Base-by-base conservation (phyloP, 2,888 invertebrate genomes). In the Torymus aiolomorphi region DNA sequence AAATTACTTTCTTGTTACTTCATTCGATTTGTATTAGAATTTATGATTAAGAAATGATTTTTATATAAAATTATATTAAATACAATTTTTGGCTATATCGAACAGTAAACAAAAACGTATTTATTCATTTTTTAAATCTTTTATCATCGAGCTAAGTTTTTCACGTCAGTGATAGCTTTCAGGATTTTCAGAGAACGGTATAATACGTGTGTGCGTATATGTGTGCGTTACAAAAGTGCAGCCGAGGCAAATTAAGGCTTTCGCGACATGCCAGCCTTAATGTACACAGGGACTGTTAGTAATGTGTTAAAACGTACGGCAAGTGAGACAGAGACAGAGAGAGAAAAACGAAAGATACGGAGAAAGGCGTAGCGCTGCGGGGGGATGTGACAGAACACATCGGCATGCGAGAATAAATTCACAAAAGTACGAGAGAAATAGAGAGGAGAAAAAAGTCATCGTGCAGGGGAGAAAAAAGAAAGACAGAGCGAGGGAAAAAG, bases 361-460 rank as follows among this genome's bases (percentile, higher is more conserved):
- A 69, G 24, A 57, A 52, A 74, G 42, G 42, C 42, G 8, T 42
- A 5, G 8, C 42, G 42, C 8, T 1, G 42, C 42, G 57, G 62
- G 56, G 65, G 52, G 54, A 71, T 13, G 56, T 65, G 49, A 65
- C 18, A 59, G 18, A 18, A 59, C 51, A 16, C 16, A 52, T 72
- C 42, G 49, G 72, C 72, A 67, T 72, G 71, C 57, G 20, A 52
- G 61, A 63, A 71, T 63, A 65, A 78, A 78, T 78, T 78, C 11
- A 31, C 31, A 67, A 65, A 70, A 63, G 63, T 52, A 52, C 14
- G 13, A 71, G 31, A 78, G 42, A 78, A 24, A 79, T 76, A 77
- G 63, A 80, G 74, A 76, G 72, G 78, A 77, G 78, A 65, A 78
- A 82, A 71, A 71, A 81, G 80, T 69, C 74, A 54, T 63, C 52